phyloP scores from a whole-genome alignment of 2,113 vertebrate genomes.

The Gambusia holbrooki region DNA sequence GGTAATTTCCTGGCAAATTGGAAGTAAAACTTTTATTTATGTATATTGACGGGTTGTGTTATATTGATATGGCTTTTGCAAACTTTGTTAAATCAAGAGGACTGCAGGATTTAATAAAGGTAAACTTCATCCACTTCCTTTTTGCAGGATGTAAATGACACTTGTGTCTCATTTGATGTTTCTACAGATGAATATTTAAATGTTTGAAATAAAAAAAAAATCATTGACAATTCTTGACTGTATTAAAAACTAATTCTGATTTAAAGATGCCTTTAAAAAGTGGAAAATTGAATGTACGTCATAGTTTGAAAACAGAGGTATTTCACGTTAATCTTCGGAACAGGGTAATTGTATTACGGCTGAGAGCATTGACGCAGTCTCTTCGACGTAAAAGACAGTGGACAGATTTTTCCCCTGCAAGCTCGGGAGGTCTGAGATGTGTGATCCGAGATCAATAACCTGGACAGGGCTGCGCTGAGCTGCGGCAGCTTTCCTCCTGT shows the following conservation, averaged over 20 bases:
- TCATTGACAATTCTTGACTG: neutral
- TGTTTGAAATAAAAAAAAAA: too few species aligned
- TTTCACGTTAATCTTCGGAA: neutral
- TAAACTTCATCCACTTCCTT: too few species aligned
- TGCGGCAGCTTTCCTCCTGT: conserved; percentile 87
- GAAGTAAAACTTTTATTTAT: too few species aligned
- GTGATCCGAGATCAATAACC: conserved; percentile 89
- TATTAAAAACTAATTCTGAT: neutral
- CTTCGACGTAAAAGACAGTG: conserved; percentile 46
- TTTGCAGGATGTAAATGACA: too few species aligned
- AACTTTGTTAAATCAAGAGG: too few species aligned
- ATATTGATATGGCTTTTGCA: too few species aligned
- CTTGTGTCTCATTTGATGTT: too few species aligned
- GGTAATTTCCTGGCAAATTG: neutral
- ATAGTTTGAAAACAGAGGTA: conserved; percentile 6
- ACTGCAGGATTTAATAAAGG: too few species aligned
- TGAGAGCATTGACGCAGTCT: conserved; percentile 15
- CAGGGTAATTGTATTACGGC: neutral
- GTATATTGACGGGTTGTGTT: too few species aligned
- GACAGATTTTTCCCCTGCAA: conserved; percentile 80
- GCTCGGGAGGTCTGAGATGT: conserved; percentile 64
- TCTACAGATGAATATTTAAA: too few species aligned
- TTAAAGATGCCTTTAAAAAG: neutral
- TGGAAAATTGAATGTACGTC: neutral
- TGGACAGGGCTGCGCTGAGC: conserved; percentile 81